Conservation (phyloP, 2,888 invertebrate genomes). For the Polietes domitor region DNA sequence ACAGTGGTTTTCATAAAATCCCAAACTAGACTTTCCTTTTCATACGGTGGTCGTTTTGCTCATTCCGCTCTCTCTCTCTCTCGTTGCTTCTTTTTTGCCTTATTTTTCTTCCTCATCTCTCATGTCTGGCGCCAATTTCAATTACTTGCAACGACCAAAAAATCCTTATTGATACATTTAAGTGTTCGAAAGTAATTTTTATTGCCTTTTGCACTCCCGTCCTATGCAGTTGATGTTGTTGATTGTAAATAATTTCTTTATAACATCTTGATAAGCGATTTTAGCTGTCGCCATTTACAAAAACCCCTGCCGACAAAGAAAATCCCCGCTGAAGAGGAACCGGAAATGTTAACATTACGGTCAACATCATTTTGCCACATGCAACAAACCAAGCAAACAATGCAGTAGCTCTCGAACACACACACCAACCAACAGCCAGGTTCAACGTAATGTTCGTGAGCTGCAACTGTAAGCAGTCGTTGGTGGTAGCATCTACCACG, state of each 20-base stretch:
- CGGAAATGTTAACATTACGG: constrained; percentile 55
- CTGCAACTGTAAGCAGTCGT: not conserved
- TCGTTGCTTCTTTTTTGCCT: too few relatives aligned
- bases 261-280: constrained; percentile 48
- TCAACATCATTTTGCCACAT: constrained; percentile 45
- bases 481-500: not conserved
- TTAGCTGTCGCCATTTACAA: constrained; percentile 28
- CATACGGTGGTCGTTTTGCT: too few relatives aligned
- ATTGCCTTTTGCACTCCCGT: not conserved
- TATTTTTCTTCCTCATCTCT: too few relatives aligned
- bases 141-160: not conserved
- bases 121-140: constrained; percentile 20
- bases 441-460: not conserved
- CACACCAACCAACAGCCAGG: not conserved
- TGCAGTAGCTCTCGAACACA: not conserved
- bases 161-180: constrained; percentile 8
- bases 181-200: constrained; percentile 17
- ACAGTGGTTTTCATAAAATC: too few relatives aligned
- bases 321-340: not conserved
- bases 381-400: constrained; percentile 37
- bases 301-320: not conserved
- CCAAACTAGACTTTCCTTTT: too few relatives aligned
- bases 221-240: not conserved
- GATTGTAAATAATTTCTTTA: constrained; percentile 39
- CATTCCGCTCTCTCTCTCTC: too few relatives aligned